phyloP scores from a whole-genome alignment of 2,113 vertebrate species.

The Centrocercus urophasianus region DNA sequence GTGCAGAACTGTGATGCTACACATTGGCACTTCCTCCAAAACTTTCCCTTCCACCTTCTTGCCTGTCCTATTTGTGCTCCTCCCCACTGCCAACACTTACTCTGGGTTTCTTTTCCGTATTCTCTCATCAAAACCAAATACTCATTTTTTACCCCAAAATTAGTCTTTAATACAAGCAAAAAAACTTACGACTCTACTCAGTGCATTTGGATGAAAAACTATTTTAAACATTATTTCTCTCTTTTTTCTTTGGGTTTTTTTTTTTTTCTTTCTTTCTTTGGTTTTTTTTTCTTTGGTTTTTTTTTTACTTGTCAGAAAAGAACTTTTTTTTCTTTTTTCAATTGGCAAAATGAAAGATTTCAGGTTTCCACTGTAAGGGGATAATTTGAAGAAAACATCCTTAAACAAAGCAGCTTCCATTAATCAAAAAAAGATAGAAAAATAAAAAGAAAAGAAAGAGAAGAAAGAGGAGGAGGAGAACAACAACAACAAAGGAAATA shows the following conservation, averaged over 20 bases:
- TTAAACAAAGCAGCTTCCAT: background rate
- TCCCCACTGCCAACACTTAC: background rate
- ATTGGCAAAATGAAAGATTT: background rate
- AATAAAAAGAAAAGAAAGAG: no score
- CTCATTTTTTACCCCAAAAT: background rate
- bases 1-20: fast-evolving
- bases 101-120: background rate
- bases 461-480: no score
- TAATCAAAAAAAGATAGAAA: no score
- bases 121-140: background rate
- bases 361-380: background rate
- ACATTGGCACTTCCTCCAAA: background rate
- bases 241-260: no score
- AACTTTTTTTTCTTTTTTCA: background rate
- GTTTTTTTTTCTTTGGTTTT: no score
- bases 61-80: background rate
- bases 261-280: no score
- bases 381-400: background rate
- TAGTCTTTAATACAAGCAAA: background rate
- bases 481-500: background rate
- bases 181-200: background rate
- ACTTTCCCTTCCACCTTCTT: background rate
- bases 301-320: background rate
- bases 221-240: no score
- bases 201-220: background rate